phyloP scores from a whole-genome alignment of 2,888 invertebrate genomes.

The Gryllus longicercus region DNA sequence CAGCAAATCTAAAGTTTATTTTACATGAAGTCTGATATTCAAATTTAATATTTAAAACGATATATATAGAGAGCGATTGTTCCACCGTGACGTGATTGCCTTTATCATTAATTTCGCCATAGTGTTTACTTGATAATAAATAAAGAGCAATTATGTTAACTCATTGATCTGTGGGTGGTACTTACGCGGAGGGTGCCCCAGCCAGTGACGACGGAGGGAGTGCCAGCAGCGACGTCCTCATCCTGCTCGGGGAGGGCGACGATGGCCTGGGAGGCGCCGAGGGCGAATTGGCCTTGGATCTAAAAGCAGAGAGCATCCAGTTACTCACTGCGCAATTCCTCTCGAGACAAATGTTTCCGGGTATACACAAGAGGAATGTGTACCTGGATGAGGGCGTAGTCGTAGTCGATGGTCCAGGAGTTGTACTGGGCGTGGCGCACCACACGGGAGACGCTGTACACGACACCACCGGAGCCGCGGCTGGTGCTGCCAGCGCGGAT shows the following conservation, averaged over 20 bases:
- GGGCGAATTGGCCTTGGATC: constrained; percentile 40
- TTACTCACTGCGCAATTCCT: not conserved
- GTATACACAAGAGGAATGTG: not conserved
- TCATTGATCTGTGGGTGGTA: not conserved
- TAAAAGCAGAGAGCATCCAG: not conserved
- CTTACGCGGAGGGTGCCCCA: constrained; percentile 43
- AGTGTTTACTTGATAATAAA: not conserved
- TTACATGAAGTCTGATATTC: too few relatives aligned
- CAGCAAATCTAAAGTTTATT: too few relatives aligned
- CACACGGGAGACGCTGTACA: constrained; percentile 40
- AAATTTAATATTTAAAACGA: too few relatives aligned
- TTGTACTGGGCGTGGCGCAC: constrained; percentile 45
- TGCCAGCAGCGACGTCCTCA: constrained; percentile 41
- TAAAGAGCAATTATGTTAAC: not conserved
- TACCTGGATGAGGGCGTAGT: constrained; percentile 48
- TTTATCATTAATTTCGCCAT: too few relatives aligned
- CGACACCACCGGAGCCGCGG: constrained; percentile 38
- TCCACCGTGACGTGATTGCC: too few relatives aligned
- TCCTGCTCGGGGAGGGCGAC: constrained; percentile 42
- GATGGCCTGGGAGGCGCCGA: constrained; percentile 47
- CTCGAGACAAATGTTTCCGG: not conserved
- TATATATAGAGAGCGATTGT: too few relatives aligned
- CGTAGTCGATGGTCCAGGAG: constrained; percentile 47
- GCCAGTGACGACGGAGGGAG: constrained; percentile 44
- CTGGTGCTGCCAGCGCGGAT: constrained; percentile 41